Percentiles rank a stretch among this genome's conserved stretches.
phyloP scores from a whole-genome alignment of 2,888 invertebrate genomes.

The Xanthorhoe spadicearia region DNA sequence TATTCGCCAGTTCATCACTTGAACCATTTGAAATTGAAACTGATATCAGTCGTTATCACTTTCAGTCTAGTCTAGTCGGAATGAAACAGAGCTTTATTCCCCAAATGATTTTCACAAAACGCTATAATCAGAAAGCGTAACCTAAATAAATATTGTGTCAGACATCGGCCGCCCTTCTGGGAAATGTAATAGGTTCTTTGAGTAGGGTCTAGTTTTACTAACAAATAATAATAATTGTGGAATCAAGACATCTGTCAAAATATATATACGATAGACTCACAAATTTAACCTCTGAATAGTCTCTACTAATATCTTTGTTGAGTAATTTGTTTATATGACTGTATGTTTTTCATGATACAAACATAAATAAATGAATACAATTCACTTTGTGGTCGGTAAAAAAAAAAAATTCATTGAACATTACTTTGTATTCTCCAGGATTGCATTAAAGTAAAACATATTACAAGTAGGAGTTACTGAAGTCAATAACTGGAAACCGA shows the following conservation, averaged over 20 bases:
- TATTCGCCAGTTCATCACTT: too few species aligned
- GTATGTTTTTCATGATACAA: too few species aligned
- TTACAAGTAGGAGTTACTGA: constrained; percentile 1
- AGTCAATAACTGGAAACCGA: background rate
- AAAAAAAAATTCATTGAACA: too few species aligned
- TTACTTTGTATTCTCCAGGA: too few species aligned
- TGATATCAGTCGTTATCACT: constrained; percentile 12
- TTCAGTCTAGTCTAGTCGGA: background rate
- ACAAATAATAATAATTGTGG: constrained; percentile 9
- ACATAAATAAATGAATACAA: too few species aligned
- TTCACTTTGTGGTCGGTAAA: too few species aligned
- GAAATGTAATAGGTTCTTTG: constrained; percentile 22
- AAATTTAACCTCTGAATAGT: too few species aligned
- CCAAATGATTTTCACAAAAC: constrained; percentile 24
- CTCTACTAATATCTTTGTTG: too few species aligned
- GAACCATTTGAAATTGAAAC: too few species aligned
- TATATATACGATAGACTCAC: background rate
- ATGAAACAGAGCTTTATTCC: background rate
- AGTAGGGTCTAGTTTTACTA: constrained; percentile 18
- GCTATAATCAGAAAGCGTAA: constrained; percentile 7
- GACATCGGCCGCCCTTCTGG: constrained; percentile 24
- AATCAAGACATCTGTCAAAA: constrained; percentile 1
- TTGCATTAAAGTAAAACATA: background rate
- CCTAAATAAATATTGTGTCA: constrained; percentile 37
- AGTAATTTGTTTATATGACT: too few species aligned